Conservation (phyloP, 2,113 vertebrate species). For the Laticauda laticaudata region DNA sequence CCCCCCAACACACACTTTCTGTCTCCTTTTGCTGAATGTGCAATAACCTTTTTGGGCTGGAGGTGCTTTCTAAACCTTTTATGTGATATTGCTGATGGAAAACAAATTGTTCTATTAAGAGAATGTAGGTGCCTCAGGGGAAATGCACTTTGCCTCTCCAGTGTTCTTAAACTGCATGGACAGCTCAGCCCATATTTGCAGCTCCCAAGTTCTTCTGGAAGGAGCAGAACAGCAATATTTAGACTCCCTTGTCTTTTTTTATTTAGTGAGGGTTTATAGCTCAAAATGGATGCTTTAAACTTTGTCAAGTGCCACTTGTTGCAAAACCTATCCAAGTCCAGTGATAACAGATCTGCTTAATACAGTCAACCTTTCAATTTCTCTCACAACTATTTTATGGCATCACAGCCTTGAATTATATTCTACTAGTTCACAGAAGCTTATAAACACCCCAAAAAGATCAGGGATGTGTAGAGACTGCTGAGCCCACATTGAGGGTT, state of each 20-base stretch:
- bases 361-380: not conserved
- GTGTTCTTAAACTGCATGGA: not conserved
- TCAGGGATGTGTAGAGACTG: not conserved
- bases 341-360: not conserved
- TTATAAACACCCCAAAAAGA: not conserved
- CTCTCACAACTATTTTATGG: not conserved
- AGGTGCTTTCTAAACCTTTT: not conserved
- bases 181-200: not conserved
- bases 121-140: not conserved
- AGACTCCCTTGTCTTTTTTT: not conserved
- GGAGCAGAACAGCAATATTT: not conserved
- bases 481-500: not conserved
- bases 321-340: not conserved
- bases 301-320: not conserved
- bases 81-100: not conserved
- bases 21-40: not conserved
- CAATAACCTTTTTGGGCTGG: not conserved
- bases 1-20: rapidly evolving
- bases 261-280: not conserved
- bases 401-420: not conserved
- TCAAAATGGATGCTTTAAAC: not conserved
- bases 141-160: not conserved
- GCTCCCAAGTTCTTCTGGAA: not conserved
- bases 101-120: not conserved
- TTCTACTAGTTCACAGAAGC: not conserved